Evolutionary conservation across 1,140 invertebrate genomes (phyloP).

Genomic region (Ceratoteleas bidentatus): DNA sequence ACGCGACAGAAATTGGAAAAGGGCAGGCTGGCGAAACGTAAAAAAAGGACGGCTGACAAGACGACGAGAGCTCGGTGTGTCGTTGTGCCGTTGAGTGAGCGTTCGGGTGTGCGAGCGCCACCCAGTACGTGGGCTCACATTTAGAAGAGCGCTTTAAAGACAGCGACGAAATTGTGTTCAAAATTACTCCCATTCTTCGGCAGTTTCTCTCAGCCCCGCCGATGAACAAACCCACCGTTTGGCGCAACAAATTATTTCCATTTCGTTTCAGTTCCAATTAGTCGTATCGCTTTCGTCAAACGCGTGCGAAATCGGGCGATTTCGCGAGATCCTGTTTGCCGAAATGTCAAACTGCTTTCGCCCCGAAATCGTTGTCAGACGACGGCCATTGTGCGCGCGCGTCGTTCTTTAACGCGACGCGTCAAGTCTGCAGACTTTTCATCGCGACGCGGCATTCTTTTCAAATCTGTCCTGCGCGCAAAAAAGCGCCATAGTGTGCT

Average conservation of each 20-base stretch:
- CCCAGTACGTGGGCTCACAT: conserved; percentile 41
- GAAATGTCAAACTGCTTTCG: too few species aligned
- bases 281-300: background rate
- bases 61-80: conserved; percentile 33
- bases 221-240: conserved; percentile 1
- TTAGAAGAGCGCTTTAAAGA: conserved; percentile 40
- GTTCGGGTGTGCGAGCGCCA: conserved; percentile 1
- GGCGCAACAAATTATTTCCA: background rate
- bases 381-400: too few species aligned
- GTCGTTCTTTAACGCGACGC: too few species aligned
- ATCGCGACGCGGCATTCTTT: too few species aligned
- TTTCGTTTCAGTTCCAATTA: background rate
- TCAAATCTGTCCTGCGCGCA: too few species aligned
- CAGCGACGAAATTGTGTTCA: conserved; percentile 37
- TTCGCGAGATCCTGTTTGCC: too few species aligned
- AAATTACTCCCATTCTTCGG: conserved; percentile 48
- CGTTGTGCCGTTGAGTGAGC: background rate
- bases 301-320: too few species aligned
- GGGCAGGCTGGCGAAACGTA: conserved; percentile 35
- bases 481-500: too few species aligned
- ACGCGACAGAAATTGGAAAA: conserved; percentile 64
- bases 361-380: too few species aligned
- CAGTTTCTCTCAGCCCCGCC: conserved; percentile 17
- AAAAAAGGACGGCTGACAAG: conserved; percentile 52
- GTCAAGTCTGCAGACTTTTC: too few species aligned